Evolutionary conservation across 2,797 vertebrate genomes (phyloP), one percentile per base, ranked within the genome.

Genomic region (Clarias pachynema): DNA sequence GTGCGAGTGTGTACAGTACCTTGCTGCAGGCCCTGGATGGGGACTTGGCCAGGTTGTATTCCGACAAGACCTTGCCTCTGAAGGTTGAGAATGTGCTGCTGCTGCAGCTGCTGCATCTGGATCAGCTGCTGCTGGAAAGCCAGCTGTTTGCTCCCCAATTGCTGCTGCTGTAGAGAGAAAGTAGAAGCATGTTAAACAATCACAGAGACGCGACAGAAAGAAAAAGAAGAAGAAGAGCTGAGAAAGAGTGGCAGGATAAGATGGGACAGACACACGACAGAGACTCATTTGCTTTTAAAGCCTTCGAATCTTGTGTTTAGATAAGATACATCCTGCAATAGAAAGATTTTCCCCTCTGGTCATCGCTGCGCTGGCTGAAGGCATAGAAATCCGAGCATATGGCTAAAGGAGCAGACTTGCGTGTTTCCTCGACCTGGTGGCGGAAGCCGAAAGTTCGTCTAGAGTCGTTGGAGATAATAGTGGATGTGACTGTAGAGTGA

Each of bases 101-200:
- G 98, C 93, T 99, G 98, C 86, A 99, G 94, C 94, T 99, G 98
- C 95, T 99, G 98, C 97, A 99, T 99, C 94, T 99, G 98, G 91
- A 99, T 96, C 92, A 99, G 95, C 96, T 99, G 98, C 95, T 99
- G 98, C 95, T 99, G 98, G 95, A 99, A 99, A 90, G 97, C 97
- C 95, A 99, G 95, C 96, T 99, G 98, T 94, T 99, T 99, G 92
- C 94, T 99, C 93, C 98, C 96, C 93, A 99, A 93, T 88, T 96
- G 96, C 94, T 96, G 93, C 94, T 91, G 86, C 65, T 77, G 84
- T 86, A 87, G 88, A 86, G 87, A 79, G 7, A 81, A 79, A 57
- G 63, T 16, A 66, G 16, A 70, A n/a, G 44, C 44, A 59, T 69
- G 40, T 83, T 60, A 85, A 74, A 75, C 79, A 89, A 85, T 89